phyloP scores from a whole-genome alignment of 2,797 vertebrate species.

The Eulemur rubriventer region DNA sequence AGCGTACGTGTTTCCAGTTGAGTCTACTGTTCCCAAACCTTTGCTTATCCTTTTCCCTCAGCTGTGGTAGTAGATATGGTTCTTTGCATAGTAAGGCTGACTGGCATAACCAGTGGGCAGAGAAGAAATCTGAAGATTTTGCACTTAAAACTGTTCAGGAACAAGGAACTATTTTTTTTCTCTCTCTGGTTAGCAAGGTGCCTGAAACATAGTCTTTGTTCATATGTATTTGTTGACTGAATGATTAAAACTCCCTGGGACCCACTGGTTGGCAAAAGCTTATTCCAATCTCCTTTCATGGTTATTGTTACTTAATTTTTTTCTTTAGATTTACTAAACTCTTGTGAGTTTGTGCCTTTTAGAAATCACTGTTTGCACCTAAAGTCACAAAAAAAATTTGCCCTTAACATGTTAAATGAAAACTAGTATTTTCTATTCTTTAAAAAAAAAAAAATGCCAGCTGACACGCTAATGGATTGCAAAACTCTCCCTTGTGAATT shows the following conservation, averaged over 20 bases:
- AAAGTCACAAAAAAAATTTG: background rate
- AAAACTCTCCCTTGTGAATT: slow-evolving; percentile 29
- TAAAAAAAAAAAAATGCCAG: background rate
- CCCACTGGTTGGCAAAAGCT: background rate
- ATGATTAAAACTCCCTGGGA: background rate
- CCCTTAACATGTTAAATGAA: background rate
- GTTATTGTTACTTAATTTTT: background rate
- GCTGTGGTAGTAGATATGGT: background rate
- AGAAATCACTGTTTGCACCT: background rate
- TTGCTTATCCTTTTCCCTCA: background rate
- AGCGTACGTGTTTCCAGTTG: background rate
- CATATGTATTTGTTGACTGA: background rate
- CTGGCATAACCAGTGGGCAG: background rate
- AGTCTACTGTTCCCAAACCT: background rate
- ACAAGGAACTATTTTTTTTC: background rate
- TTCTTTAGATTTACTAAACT: background rate
- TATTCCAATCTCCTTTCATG: background rate
- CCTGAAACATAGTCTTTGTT: background rate
- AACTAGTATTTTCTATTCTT: background rate
- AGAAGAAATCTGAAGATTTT: background rate
- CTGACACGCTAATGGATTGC: background rate
- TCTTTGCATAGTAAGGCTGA: background rate
- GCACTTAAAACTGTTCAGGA: background rate
- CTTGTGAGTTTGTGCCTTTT: background rate
- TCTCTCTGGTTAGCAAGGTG: background rate